Evolutionary conservation across 2,113 vertebrate species (phyloP).

Genomic region (Psammodynastes pulverulentus): DNA sequence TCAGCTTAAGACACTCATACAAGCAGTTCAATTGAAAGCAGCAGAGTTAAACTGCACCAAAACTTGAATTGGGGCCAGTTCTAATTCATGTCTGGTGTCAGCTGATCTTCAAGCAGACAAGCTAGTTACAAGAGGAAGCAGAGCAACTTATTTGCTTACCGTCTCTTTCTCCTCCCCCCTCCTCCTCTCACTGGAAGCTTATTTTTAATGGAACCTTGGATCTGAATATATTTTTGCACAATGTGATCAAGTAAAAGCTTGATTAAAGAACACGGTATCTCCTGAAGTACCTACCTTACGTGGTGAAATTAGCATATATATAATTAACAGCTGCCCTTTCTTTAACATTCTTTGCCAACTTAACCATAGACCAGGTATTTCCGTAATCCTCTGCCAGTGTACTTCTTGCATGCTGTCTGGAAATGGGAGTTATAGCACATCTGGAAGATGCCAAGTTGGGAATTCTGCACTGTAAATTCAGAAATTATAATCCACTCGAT

Average conservation of each 20-base stretch:
- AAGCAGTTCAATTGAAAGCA: neutral
- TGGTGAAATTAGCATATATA: neutral
- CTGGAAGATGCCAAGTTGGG: neutral
- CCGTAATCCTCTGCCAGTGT: neutral
- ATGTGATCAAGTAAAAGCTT: neutral
- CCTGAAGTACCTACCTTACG: neutral
- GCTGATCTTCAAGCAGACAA: conserved; percentile 1
- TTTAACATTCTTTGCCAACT: neutral
- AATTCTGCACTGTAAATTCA: neutral
- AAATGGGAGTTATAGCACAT: neutral
- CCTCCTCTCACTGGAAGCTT: neutral
- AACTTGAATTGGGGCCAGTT: neutral
- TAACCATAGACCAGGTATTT: neutral
- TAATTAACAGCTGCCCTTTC: neutral
- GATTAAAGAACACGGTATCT: neutral
- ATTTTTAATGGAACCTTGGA: neutral
- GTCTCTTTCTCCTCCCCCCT: neutral
- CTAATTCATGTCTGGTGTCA: conserved; percentile 8
- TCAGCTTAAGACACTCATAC: neutral
- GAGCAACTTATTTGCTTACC: neutral
- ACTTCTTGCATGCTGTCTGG: neutral
- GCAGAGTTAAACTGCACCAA: neutral
- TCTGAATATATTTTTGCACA: neutral
- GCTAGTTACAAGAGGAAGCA: neutral
- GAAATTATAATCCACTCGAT: neutral